Evolutionary conservation across 2,888 invertebrate species (phyloP).

Genomic region (Clanis bilineata): DNA sequence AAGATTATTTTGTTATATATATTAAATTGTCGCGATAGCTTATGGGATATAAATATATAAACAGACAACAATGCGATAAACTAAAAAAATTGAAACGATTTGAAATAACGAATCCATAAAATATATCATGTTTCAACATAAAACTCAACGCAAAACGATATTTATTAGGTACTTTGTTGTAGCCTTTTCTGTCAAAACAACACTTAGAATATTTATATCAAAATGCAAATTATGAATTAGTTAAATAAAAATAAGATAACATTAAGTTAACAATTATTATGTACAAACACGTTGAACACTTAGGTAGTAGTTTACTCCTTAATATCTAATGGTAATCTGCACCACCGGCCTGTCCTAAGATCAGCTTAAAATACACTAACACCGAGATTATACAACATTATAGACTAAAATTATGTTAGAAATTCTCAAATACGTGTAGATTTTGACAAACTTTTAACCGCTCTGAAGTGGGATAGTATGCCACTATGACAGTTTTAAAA

Average conservation of each 20-base stretch:
- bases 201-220: not conserved
- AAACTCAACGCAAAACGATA: not conserved
- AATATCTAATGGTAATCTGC: conserved; percentile 79
- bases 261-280: conserved; percentile 3
- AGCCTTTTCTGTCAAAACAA: not conserved
- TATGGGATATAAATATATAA: no score
- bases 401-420: not conserved
- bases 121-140: no score
- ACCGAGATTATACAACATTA: conserved; percentile 17
- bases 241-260: not conserved
- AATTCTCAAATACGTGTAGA: not conserved
- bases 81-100: no score
- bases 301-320: conserved; percentile 61
- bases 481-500: no score
- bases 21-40: no score
- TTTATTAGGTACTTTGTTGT: not conserved
- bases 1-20: no score
- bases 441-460: no score
- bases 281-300: conserved; percentile 60
- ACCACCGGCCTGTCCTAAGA: conserved; percentile 72
- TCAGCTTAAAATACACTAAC: conserved; percentile 35
- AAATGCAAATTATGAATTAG: not conserved
- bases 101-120: no score
- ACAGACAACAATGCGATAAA: no score
- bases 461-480: no score